Evolutionary conservation across 2,113 vertebrate species (phyloP), one percentile per base, ranked within the genome.

Genomic region (Camelus dromedarius): DNA sequence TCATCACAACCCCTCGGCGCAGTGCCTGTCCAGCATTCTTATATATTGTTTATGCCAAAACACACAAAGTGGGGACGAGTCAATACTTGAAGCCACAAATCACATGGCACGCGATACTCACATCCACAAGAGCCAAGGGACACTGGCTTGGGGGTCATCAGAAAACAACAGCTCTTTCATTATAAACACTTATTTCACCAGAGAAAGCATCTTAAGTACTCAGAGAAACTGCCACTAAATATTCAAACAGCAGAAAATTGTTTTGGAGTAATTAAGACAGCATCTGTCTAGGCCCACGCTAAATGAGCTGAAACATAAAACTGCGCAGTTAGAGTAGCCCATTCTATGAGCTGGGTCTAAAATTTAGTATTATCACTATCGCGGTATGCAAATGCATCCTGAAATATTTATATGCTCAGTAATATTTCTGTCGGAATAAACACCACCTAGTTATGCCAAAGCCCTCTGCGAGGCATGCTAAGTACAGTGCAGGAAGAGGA

Each of bases 1-100:
- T 96, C 97, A 93, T 98, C 84, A 88, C 75, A 95, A 81, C 50
- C 91, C 32, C 85, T 54, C 67, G 22, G 24, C 50, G 82, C 79
- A 94, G 42, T 86, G 97, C 26, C 88, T 81, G 83, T 92, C 95
- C 54, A 48, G 35, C 19, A 3, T 80, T 88, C 54, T 66, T 81
- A 30, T 5, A 80, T 60, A 92, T 22, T 69, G 38, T 86, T 72
- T 42, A 90, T 48, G 38, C 64, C 72, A 91, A 58, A 58, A 95
- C 42, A 95, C 42, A 96, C 6, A 79, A 48, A 93, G 64, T 62
- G 58, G 30, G 28, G 67, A 32, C 6, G 52, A 50, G 30, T 10
- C 62, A 86, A 32, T 18, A 70, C 6, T 66, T 69, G 46, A 84
- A 80, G 70, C 38, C 52, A 48, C 46, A 87, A 91, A 58, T 70